Evolutionary conservation across 2,888 invertebrate species (phyloP), one percentile per base, ranked within the genome.

Genomic region (Dichetophora obliterata): DNA sequence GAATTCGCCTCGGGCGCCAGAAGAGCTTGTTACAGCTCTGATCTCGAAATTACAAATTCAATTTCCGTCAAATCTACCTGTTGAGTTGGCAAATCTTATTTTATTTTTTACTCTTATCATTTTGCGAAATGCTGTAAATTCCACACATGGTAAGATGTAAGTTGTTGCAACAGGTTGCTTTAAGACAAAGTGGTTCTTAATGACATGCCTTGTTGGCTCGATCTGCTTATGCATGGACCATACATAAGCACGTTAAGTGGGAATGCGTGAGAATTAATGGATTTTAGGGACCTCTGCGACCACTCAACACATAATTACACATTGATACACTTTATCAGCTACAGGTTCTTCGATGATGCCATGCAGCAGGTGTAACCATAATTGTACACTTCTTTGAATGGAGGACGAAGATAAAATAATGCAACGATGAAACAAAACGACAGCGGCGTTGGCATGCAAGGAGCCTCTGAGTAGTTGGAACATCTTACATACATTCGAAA

Each of bases 161-260:
- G 34, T 5, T 24, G 59, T 22, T 24, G 43, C 43, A 22, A 19
- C 66, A 43, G 27, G 43, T 65, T n/a, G 8, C 63, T 31, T n/a
- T 16, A 6, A n/a, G 69, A 9, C n/a, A 69, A 68, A 68, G 68
- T 54, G 69, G 52, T 52, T 69, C 27, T 69, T 69, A 69, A 69
- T 69, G 69, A 59, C 57, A 27, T 27, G 57, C 22, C 14, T 6
- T 22, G 57, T 9, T 22, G 31, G 9, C 27, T 31, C 8, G 31
- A 34, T 31, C 27, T 8, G 54, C 61, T 14, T 19, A 31, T 16
- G 63, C 5, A 16, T 31, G 5, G 31, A 27, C 8, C n/a, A 22
- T 54, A 54, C n/a, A 22, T 54, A 54, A 9, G 16, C 19, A 63
- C 63, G 63, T 31, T 14, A n/a, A 63, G n/a, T 14, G n/a, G 69